Base-by-base conservation (phyloP, 2,113 vertebrate genomes). In the Noctilio leporinus region DNA sequence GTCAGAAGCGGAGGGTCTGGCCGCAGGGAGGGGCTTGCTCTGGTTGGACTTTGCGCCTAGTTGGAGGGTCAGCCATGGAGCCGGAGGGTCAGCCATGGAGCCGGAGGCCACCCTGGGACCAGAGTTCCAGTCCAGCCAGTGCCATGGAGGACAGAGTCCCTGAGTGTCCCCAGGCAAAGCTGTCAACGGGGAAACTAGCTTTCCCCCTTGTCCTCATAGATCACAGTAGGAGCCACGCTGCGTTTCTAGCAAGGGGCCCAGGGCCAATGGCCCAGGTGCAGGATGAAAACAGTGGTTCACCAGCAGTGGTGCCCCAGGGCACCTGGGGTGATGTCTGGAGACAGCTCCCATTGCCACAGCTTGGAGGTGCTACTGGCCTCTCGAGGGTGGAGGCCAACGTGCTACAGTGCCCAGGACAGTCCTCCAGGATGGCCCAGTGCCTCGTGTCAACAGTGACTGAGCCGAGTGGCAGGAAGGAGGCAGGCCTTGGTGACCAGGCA, bases 121-220 rank as follows among this genome's bases (percentile, higher is more conserved):
- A 4, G 17, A 5, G 10, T 73, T 62, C 28, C 43, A 5, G 55
- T 26, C 53, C 20, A 1, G 1, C 1, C 2, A 0, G 10, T 10
- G 12, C 53, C 35, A 0, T 1, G 11, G 33, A 64, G 45, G 28
- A 24, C 12, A 0, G 14, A 10, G 19, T 49, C 86, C 8, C 64
- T 4, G 1, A 4, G 2, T 10, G 33, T 35, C 26, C 47, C 4
- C 47, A 17, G 22, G 28, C 5, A 10, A 1, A 8, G 1, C 65
- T 43, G 45, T 51, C 14, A 20, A 22, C 10, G 35, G 28, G 83
- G 33, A 8, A 2, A 10, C 65, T 33, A 17, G 43, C 35, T 15
- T 15, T 33, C 49, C 0, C 0, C 49, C 38, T 57, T 28, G 40
- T 53, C 85, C 19, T 3, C 7, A 19, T 20, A 22, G 35, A 2